Evolutionary conservation across 2,113 vertebrate species (phyloP).

Genomic region (Ceuthmochares aereus): DNA sequence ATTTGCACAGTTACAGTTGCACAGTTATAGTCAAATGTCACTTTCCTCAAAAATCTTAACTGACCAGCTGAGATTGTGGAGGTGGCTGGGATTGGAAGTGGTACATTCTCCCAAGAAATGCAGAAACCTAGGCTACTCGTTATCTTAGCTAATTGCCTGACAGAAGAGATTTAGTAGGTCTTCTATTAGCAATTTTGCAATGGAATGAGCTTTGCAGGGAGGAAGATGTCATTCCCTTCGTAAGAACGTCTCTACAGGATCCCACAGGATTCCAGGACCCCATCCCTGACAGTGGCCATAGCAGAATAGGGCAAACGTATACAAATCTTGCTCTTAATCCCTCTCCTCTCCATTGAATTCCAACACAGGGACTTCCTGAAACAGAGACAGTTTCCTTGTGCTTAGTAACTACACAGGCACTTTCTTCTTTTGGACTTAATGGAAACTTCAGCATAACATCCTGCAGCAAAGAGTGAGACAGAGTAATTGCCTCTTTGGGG

Average conservation of each 20-base stretch:
- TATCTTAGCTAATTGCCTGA: not conserved
- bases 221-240: not conserved
- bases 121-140: not conserved
- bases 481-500: not conserved
- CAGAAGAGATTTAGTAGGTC: not conserved
- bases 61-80: not conserved
- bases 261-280: not conserved
- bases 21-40: not conserved
- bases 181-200: not conserved
- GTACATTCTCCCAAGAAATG: not conserved
- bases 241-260: not conserved
- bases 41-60: not conserved
- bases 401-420: not conserved
- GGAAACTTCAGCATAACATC: not conserved
- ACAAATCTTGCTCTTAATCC: not conserved
- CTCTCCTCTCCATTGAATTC: not conserved
- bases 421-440: not conserved
- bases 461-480: not conserved
- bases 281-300: not conserved
- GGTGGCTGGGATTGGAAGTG: not conserved
- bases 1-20: not conserved
- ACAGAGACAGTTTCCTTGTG: not conserved
- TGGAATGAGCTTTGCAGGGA: not conserved
- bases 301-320: not conserved
- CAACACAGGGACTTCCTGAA: not conserved